These are phyloP conservation scores for Andricus grossulariae DNA, from an alignment of 1,140 invertebrate species.

Conservation along the genomic window DNA sequence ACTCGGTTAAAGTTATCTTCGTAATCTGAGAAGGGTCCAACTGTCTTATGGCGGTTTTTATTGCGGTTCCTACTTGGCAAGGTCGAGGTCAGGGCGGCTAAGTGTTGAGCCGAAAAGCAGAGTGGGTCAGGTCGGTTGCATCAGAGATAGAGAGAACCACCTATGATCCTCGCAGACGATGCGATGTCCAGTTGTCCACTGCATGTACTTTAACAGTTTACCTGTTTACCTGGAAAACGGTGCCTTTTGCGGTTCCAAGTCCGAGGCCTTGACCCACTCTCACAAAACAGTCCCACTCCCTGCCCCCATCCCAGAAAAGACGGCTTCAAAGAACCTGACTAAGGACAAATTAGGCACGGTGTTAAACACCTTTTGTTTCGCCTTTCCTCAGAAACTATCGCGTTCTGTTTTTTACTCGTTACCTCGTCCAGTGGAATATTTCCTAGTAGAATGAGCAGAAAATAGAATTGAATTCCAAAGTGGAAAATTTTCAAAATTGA, in stretches of 20 bases:
- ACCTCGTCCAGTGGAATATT: not conserved
- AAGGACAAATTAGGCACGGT: conserved; percentile 1
- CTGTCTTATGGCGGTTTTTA: conserved; percentile 62
- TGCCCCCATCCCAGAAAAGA: conserved; percentile 35
- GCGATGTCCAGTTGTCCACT: conserved; percentile 30
- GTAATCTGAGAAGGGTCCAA: conserved; percentile 71
- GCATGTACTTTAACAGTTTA: conserved; percentile 32
- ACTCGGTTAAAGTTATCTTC: conserved; percentile 70
- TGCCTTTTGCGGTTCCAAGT: conserved; percentile 39
- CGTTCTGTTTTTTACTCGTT: not conserved
- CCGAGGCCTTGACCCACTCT: conserved; percentile 67
- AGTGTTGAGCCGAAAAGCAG: conserved; percentile 59
- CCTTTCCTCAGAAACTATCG: not conserved
- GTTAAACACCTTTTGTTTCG: not conserved
- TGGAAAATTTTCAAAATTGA: too few relatives aligned
- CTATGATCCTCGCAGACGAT: conserved; percentile 7
- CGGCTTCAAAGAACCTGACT: not conserved
- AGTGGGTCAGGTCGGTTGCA: conserved; percentile 64
- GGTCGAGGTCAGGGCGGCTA: conserved; percentile 66
- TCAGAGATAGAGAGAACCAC: conserved; percentile 23
- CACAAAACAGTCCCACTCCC: conserved; percentile 44
- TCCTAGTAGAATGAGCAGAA: too few relatives aligned
- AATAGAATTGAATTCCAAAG: too few relatives aligned
- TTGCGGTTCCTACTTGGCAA: conserved; percentile 61
- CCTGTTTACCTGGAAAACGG: conserved; percentile 42